phyloP scores from a whole-genome alignment of 2,797 vertebrate genomes.

The Eulemur albifrons region DNA sequence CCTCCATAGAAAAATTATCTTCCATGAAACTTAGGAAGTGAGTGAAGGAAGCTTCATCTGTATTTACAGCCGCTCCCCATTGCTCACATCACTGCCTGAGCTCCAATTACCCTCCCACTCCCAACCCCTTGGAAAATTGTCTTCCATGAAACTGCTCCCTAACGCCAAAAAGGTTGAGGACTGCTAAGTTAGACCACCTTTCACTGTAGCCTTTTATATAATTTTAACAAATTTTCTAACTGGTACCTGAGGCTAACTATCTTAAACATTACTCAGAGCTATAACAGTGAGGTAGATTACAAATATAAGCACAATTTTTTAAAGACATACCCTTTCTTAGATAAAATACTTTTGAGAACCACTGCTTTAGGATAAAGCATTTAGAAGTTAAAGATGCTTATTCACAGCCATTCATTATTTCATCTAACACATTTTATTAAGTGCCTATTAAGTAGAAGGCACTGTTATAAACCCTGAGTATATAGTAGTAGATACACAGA shows the following conservation, averaged over 20 bases:
- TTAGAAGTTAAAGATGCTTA: background rate
- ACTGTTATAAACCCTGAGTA: background rate
- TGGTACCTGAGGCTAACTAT: background rate
- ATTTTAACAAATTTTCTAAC: background rate
- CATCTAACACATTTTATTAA: background rate
- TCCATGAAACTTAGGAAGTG: too few species aligned
- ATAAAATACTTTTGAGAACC: slow-evolving; percentile 17
- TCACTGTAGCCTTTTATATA: background rate
- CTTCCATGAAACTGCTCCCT: too few species aligned
- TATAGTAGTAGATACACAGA: background rate
- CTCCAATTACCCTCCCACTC: too few species aligned
- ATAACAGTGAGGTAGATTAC: background rate
- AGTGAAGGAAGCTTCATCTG: too few species aligned
- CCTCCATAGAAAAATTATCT: too few species aligned
- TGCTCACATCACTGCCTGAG: too few species aligned
- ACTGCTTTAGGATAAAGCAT: background rate
- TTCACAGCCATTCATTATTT: background rate
- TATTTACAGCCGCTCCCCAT: too few species aligned
- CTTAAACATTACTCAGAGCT: background rate
- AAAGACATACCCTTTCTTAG: background rate
- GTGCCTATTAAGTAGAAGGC: background rate
- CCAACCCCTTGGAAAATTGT: too few species aligned
- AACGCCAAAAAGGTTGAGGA: too few species aligned
- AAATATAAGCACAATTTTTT: background rate
- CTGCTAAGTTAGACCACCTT: background rate